Evolutionary conservation across 2,797 vertebrate genomes (phyloP).

Genomic region (Acipenser transmontanus): DNA sequence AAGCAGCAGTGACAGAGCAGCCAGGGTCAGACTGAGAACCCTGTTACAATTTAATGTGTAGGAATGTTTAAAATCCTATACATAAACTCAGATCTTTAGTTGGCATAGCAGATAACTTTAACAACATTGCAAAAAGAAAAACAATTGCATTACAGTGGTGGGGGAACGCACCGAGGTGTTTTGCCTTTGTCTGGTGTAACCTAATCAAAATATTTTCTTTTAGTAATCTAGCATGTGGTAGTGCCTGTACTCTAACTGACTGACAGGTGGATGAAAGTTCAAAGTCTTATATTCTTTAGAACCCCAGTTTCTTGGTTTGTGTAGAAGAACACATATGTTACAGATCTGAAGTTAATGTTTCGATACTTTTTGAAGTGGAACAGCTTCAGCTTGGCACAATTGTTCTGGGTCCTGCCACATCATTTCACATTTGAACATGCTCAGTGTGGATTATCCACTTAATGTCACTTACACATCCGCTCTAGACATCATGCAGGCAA

Average conservation of each 20-base stretch:
- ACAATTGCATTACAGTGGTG: too few species aligned
- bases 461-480: background rate
- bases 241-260: background rate
- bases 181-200: too few species aligned
- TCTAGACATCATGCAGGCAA: background rate
- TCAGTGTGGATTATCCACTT: background rate
- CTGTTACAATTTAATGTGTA: too few species aligned
- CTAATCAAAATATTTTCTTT: too few species aligned
- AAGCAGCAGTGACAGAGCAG: too few species aligned
- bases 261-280: background rate
- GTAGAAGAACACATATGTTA: background rate
- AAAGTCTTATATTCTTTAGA: background rate
- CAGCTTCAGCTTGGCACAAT: background rate
- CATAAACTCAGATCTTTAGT: background rate
- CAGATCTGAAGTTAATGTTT: background rate
- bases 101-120: background rate
- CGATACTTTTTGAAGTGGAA: background rate
- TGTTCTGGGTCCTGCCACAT: background rate
- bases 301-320: background rate
- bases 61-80: background rate
- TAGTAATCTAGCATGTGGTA: too few species aligned
- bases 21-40: too few species aligned
- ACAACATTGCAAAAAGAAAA: background rate
- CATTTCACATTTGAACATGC: background rate
- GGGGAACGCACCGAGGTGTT: background rate